Evolutionary conservation across 2,113 vertebrate species (phyloP), one percentile per base, ranked within the genome.

Genomic region (Corynorhinus townsendii): DNA sequence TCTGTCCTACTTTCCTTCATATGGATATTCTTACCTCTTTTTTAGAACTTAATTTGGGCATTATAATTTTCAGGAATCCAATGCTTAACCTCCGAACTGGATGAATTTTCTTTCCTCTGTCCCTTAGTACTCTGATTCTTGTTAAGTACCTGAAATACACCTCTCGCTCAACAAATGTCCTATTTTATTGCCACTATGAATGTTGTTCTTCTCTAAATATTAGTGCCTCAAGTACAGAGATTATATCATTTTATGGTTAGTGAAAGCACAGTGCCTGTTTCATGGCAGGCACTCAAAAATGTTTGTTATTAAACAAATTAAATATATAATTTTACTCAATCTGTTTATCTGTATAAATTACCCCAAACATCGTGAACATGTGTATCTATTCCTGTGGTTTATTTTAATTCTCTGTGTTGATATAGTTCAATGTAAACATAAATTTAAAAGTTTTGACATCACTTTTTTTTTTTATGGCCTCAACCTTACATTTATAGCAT

Each of bases 371-470:
- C 49, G 30, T 33, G 28, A 91, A 89, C 5, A 12, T 10, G 94
- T 89, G 11, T 81, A 80, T 76, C 40, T 77, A n/a, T 95, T 30
- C 45, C 69, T 30, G 1, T 47, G 76, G 45, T 79, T 89, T 82
- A 49, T 88, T 96, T 96, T 83, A 87, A 91, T 91, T 93, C 90
- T 93, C 40, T 86, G 19, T 91, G 22, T 79, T 64, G 69, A 89
- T 43, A 83, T 52, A 73, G n/a, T 93, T 89, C 40, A 69, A 69
- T 40, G 11, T 83, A 54, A 62, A 86, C n/a, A 86, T 85, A 80
- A 52, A 89, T 86, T 85, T 43, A 91, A 86, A 89, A 82, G 11
- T 71, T 96, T 91, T 89, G 84, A 90, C 49, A 90, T 86, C 62
- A 84, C 71, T 76, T 30, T 92, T 66, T 73, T 77, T 89, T 75